A percentile compares a stretch with the other conserved stretches of the same genome.
Conservation (phyloP, 2,888 invertebrate species). For the Lepidochrysops patricia region DNA sequence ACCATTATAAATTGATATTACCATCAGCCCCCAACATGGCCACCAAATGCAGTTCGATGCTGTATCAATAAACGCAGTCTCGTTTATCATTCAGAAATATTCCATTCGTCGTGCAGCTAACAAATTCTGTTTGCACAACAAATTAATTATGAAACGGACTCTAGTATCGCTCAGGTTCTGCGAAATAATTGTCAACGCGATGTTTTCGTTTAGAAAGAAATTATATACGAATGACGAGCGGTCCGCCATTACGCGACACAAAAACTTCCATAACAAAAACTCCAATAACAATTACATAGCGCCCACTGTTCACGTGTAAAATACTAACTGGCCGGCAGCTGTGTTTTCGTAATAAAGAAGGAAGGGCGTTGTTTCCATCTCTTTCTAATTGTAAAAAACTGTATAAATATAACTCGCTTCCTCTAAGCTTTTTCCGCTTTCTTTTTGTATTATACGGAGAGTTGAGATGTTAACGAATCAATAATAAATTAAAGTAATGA, state of each 20-base stretch:
- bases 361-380: background rate
- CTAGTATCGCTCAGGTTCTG: background rate
- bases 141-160: background rate
- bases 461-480: background rate
- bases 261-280: background rate
- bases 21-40: background rate
- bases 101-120: background rate
- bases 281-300: background rate
- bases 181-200: background rate
- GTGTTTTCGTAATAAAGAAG: background rate
- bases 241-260: background rate
- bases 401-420: conserved; percentile 2
- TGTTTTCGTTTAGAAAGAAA: background rate
- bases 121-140: conserved; percentile 4
- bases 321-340: conserved; percentile 1
- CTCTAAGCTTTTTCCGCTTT: background rate
- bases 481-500: background rate
- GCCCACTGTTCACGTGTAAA: background rate
- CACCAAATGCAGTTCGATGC: background rate
- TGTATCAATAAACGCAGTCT: conserved; percentile 6
- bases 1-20: conserved; percentile 10
- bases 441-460: background rate
- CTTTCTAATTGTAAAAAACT: background rate
- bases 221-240: background rate
- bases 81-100: background rate